Evolutionary conservation across 2,888 invertebrate genomes (phyloP).

Genomic region (Metallyticus violacea): DNA sequence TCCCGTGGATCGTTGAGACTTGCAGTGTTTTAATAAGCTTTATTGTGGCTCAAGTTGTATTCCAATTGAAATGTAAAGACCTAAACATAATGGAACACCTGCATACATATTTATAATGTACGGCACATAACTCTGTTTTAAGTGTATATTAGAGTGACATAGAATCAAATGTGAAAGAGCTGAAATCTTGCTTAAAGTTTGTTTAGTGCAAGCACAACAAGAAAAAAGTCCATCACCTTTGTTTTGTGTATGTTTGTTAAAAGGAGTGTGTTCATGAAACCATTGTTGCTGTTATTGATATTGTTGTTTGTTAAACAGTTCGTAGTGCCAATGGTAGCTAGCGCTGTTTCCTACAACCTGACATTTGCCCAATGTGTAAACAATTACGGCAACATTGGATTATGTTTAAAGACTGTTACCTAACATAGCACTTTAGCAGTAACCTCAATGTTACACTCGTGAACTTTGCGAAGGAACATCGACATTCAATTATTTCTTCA

Average conservation of each 20-base stretch:
- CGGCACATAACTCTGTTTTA: neutral
- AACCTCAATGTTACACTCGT: neutral
- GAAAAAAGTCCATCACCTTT: neutral
- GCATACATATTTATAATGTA: neutral
- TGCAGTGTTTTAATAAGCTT: neutral
- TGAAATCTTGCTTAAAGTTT: neutral
- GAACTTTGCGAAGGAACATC: neutral
- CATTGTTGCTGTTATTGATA: neutral
- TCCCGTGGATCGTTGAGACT: neutral
- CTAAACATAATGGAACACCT: neutral
- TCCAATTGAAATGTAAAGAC: neutral
- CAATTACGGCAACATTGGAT: neutral
- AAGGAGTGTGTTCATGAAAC: neutral
- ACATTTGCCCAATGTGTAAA: neutral
- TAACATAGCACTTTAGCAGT: neutral
- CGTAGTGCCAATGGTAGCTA: neutral
- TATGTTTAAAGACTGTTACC: neutral
- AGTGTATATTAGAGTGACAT: neutral
- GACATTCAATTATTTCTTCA: too few species aligned
- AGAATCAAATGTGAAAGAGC: neutral
- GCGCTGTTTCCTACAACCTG: neutral
- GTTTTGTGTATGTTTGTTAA: neutral
- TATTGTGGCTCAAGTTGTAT: neutral
- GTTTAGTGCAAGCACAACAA: neutral
- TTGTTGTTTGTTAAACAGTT: conserved; percentile 10